Conservation (phyloP, 1,140 invertebrate genomes). For the Adelges cooleyi region DNA sequence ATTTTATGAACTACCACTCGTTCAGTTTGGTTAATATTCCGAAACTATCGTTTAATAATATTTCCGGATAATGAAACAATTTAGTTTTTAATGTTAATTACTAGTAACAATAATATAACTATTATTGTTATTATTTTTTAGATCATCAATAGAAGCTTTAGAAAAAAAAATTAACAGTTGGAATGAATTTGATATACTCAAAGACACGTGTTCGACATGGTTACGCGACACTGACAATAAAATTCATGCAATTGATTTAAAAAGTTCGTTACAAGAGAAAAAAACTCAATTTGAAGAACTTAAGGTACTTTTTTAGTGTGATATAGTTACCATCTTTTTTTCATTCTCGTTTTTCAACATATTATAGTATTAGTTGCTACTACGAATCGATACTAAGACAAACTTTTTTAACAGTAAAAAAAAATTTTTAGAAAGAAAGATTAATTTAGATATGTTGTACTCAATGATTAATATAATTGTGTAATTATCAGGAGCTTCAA, state of each 20-base stretch:
- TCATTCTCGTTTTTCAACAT: no score
- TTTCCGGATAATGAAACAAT: no score
- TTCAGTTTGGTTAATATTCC: no score
- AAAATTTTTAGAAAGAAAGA: no score
- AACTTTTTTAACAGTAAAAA: no score
- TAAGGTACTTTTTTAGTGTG: constrained; percentile 37
- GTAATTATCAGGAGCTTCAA: constrained; percentile 51
- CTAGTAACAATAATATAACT: no score
- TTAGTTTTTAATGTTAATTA: no score
- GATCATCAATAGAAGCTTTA: constrained; percentile 59
- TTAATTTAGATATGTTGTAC: background rate
- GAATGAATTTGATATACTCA: constrained; percentile 80
- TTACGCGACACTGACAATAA: constrained; percentile 76
- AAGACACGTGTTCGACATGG: constrained; percentile 77
- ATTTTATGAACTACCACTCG: no score
- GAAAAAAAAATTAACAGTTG: constrained; percentile 77
- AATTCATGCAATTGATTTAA: constrained; percentile 78
- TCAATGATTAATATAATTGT: no score
- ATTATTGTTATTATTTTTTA: constrained; percentile 31
- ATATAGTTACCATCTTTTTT: background rate
- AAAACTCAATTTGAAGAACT: constrained; percentile 69
- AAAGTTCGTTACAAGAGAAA: constrained; percentile 70
- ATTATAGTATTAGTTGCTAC: no score
- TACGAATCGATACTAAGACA: no score
- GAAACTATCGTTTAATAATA: no score